These are phyloP conservation scores for Parapristionchus giblindavisi DNA, from an alignment of 2,888 invertebrate genomes.

Conservation along the genomic window DNA sequence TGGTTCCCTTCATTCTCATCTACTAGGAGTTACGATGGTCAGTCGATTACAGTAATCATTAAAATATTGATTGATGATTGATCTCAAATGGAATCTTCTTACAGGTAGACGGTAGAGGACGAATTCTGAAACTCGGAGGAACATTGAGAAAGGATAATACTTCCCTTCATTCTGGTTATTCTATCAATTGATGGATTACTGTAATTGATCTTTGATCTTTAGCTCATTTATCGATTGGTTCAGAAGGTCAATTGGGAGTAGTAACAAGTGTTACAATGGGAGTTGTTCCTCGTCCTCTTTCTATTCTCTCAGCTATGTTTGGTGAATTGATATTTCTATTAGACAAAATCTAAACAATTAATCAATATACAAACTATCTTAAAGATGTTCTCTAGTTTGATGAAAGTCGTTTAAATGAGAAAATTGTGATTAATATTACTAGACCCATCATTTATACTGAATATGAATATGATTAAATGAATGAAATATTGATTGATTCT, in stretches of 20 bases:
- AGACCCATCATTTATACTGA: too few relatives aligned
- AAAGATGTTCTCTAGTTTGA: too few relatives aligned
- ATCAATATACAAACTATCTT: too few relatives aligned
- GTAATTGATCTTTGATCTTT: background rate
- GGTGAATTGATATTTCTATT: conserved; percentile 73
- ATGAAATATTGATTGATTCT: too few relatives aligned
- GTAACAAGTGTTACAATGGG: conserved; percentile 87
- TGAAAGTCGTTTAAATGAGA: too few relatives aligned
- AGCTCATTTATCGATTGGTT: conserved; percentile 95
- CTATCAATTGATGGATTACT: background rate
- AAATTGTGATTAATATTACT: too few relatives aligned
- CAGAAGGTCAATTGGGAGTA: conserved; percentile 93
- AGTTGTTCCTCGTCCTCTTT: conserved; percentile 85
- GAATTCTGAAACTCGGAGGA: conserved; percentile 84
- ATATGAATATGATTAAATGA: too few relatives aligned
- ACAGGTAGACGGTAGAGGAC: conserved; percentile 76
- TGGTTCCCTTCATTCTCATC: conserved; percentile 78
- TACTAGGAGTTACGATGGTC: conserved; percentile 62
- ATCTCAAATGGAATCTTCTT: background rate
- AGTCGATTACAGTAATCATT: background rate
- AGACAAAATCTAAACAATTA: too few relatives aligned
- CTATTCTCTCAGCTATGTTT: conserved; percentile 86
- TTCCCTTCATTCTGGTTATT: conserved; percentile 82
- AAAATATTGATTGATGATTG: background rate
- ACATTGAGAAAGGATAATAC: conserved; percentile 95